Evolutionary conservation across 2,113 vertebrate genomes (phyloP).

Genomic region (Chionodraco myersi): DNA sequence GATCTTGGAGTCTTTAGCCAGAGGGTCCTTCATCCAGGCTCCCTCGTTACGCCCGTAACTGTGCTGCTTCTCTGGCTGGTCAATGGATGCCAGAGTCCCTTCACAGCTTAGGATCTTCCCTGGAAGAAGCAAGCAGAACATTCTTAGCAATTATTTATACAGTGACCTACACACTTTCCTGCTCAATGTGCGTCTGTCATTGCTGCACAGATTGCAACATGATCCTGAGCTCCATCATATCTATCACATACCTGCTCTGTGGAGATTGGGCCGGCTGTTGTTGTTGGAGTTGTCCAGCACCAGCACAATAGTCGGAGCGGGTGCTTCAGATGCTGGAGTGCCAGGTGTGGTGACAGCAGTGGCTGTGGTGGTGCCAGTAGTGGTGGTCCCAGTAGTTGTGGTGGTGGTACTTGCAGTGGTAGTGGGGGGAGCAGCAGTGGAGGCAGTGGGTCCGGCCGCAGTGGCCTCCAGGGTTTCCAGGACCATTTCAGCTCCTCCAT

Average conservation of each 20-base stretch:
- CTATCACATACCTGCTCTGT: conserved; percentile 76
- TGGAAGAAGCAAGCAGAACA: conserved; percentile 59
- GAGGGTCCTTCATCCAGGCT: conserved; percentile 98
- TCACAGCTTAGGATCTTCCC: conserved; percentile 90
- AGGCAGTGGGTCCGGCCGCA: not conserved
- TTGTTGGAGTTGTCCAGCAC: conserved; percentile 80
- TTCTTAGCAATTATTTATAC: not conserved
- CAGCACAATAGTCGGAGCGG: conserved; percentile 75
- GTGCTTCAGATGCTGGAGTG: conserved; percentile 57
- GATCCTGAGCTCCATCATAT: not conserved
- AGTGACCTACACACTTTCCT: not conserved
- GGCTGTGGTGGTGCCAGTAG: conserved; percentile 42
- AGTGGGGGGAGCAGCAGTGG: conserved; percentile 28
- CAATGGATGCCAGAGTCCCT: conserved; percentile 91
- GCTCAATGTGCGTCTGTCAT: not conserved
- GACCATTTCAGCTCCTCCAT: conserved; percentile 70
- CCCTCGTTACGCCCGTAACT: conserved; percentile 97
- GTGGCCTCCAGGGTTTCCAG: conserved; percentile 64
- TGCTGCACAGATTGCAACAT: not conserved
- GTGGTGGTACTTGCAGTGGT: conserved; percentile 36
- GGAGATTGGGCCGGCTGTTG: conserved; percentile 73
- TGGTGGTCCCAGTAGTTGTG: conserved; percentile 59
- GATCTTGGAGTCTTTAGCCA: conserved; percentile 91
- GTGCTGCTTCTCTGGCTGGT: conserved; percentile 90
- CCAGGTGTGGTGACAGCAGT: conserved; percentile 51